phyloP scores from a whole-genome alignment of 2,888 invertebrate genomes.

The Eupithecia tripunctaria region DNA sequence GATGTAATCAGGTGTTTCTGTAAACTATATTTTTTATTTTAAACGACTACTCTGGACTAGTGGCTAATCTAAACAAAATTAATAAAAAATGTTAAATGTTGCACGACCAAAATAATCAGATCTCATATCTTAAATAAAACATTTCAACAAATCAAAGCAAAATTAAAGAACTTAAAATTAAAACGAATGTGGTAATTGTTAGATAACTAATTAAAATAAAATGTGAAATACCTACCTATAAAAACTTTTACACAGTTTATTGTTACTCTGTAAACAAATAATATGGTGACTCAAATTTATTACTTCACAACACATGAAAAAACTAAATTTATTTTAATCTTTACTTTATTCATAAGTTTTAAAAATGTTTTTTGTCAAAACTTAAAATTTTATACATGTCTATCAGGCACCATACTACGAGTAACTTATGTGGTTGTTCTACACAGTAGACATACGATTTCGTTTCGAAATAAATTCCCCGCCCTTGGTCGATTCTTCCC shows the following conservation, averaged over 20 bases:
- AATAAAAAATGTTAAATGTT: conserved; percentile 42
- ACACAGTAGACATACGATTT: conserved; percentile 83
- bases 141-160: conserved; percentile 82
- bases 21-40: conserved; percentile 24
- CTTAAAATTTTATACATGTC: conserved; percentile 44
- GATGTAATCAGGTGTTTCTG: conserved; percentile 54
- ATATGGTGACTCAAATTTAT: conserved; percentile 59
- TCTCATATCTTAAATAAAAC: conserved; percentile 62
- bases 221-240: conserved; percentile 77
- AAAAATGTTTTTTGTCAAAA: conserved; percentile 11
- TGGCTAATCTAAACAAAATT: conserved; percentile 16
- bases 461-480: conserved; percentile 82
- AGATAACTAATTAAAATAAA: conserved; percentile 75
- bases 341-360: conserved; percentile 11
- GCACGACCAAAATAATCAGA: conserved; percentile 72
- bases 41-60: conserved; percentile 34
- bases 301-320: conserved; percentile 68
- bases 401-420: conserved; percentile 66
- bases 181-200: conserved; percentile 76
- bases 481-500: conserved; percentile 61
- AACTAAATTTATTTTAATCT: conserved; percentile 43
- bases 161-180: conserved; percentile 78
- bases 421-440: conserved; percentile 77
- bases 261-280: conserved; percentile 63
- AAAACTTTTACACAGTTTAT: conserved; percentile 76